Evolutionary conservation across 2,113 vertebrate species (phyloP).

Genomic region (Calidris pygmaea): DNA sequence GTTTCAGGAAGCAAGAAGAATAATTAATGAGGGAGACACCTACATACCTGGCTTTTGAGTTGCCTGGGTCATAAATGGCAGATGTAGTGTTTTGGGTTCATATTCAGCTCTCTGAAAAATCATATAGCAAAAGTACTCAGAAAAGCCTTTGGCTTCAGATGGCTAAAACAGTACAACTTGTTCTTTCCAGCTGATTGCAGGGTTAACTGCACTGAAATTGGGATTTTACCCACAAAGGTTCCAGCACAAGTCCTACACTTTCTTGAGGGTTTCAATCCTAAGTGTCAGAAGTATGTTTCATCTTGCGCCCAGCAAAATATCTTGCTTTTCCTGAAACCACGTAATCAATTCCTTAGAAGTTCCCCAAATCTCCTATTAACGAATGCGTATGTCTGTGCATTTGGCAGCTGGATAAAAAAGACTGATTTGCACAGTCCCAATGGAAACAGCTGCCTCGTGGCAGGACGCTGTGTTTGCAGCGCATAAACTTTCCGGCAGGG

Average conservation of each 20-base stretch:
- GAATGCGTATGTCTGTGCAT: fast-evolving
- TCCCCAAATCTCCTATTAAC: background rate
- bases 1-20: background rate
- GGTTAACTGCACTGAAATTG: background rate
- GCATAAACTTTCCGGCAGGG: background rate
- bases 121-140: background rate
- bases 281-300: background rate
- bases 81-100: background rate
- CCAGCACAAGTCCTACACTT: background rate
- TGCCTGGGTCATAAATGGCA: background rate
- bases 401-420: background rate
- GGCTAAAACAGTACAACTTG: background rate
- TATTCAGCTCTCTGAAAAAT: background rate
- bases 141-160: background rate
- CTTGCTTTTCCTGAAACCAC: background rate
- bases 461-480: background rate
- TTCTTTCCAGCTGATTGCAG: background rate
- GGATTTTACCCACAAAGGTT: background rate
- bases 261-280: background rate
- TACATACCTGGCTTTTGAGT: background rate
- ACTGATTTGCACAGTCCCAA: background rate
- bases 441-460: background rate
- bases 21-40: background rate
- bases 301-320: background rate
- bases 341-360: background rate